Percentiles rank a stretch among this genome's conserved stretches.
Evolutionary conservation across 1,140 invertebrate species (phyloP).

Genomic region (Cotesia typhae): DNA sequence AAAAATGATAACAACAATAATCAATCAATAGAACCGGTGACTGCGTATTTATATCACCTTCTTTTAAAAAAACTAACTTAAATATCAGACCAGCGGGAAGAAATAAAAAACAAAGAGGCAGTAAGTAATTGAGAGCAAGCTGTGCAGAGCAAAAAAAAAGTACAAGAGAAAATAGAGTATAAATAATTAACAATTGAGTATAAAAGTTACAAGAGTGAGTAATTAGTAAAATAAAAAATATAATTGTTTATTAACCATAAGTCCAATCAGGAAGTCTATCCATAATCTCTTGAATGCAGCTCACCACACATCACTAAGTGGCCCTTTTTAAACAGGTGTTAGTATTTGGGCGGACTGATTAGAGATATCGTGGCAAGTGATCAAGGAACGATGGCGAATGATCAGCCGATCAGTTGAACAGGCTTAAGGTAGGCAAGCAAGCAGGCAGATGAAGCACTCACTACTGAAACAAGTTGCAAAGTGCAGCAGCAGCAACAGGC

Average conservation of each 20-base stretch:
- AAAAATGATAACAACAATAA: too few relatives aligned
- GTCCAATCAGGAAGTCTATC: constrained; percentile 57
- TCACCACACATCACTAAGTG: constrained; percentile 58
- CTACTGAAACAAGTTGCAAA: constrained; percentile 32
- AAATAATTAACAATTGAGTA: too few relatives aligned
- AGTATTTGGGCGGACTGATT: constrained; percentile 10
- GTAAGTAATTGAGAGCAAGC: too few relatives aligned
- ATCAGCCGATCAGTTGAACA: not conserved
- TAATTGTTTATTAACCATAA: constrained; percentile 52
- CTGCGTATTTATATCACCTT: too few relatives aligned
- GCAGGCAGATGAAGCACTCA: constrained; percentile 32
- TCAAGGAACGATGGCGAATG: too few relatives aligned
- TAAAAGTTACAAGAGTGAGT: not conserved
- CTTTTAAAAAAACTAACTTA: not conserved
- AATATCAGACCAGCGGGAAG: not conserved
- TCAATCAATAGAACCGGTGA: too few relatives aligned
- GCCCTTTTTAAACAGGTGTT: constrained; percentile 17
- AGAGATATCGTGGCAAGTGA: too few relatives aligned
- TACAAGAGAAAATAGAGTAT: too few relatives aligned
- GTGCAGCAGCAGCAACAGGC: constrained; percentile 59
- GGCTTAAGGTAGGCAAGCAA: not conserved
- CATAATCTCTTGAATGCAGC: constrained; percentile 57
- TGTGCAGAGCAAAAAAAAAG: too few relatives aligned
- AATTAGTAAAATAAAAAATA: not conserved
- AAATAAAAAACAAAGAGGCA: too few relatives aligned